Evolutionary conservation across 2,888 invertebrate genomes (phyloP), one percentile per base, ranked within the genome.

Genomic region (Ashinkailepas kermadecensis): DNA sequence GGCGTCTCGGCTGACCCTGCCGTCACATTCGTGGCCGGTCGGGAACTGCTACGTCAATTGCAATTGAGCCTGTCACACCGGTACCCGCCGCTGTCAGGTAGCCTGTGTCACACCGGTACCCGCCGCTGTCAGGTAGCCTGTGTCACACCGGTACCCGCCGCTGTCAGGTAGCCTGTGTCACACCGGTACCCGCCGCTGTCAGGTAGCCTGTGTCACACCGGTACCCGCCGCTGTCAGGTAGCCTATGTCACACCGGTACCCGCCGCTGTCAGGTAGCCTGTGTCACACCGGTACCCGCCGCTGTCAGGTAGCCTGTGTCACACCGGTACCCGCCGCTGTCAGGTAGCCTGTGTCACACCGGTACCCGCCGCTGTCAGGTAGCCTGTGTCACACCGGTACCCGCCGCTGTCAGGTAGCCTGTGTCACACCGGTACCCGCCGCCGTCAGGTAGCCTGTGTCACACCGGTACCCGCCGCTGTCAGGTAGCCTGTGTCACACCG

Each of bases 61-160:
- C 39, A 4, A 39, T 39, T 39, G 39, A 39, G 39, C 39, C 39
- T 39, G 39, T 39, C 39, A 39, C 39, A 39, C 39, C 39, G 39
- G 39, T 39, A 39, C 39, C 39, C 39, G 39, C 23, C 78, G 78
- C 56, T 21, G 9, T 57, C 86, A 92, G 92, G 92, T 94, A n/a
- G n/a, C n/a, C 39, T 39, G 4, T 39, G 39, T 39, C 39, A 39
- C 39, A 39, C 39, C 39, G 39, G 39, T 39, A 39, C 39, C 39
- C 39, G 39, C 23, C 78, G 78, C 56, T 21, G 9, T 57, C 86
- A 92, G 92, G 92, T 94, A n/a, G n/a, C n/a, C 39, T 39, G 4
- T 39, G 39, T 39, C 39, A 39, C 39, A 39, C 39, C 39, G 39
- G 39, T 39, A 39, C 39, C 39, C 39, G 39, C 23, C 78, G 78